Conservation (phyloP, 1,140 invertebrate genomes). For the Oncopodura yosiiana region DNA sequence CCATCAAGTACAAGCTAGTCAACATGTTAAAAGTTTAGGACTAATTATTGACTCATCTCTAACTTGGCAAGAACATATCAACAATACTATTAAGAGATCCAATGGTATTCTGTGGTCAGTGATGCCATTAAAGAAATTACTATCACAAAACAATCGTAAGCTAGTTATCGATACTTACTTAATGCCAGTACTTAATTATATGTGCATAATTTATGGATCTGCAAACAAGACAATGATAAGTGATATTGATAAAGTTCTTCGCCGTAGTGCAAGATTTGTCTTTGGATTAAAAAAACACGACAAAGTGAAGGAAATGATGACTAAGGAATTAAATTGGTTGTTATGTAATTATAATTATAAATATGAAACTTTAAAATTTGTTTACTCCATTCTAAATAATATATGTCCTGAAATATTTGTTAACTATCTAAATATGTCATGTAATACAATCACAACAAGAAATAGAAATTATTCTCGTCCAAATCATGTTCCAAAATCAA, state of each 20-base stretch:
- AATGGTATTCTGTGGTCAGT: constrained; percentile 2
- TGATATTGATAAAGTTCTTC: background rate
- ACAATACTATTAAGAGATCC: background rate
- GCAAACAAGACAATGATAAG: background rate
- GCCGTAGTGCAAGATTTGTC: background rate
- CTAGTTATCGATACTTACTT: background rate
- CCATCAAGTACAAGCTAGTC: background rate
- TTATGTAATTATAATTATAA: too few relatives aligned
- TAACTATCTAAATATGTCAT: too few relatives aligned
- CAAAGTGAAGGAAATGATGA: too few relatives aligned
- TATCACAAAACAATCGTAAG: background rate
- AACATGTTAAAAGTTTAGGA: background rate
- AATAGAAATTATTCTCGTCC: too few relatives aligned
- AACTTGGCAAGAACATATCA: background rate
- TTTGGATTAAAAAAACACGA: background rate
- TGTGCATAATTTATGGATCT: background rate
- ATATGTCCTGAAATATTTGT: too few relatives aligned
- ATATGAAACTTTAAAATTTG: too few relatives aligned
- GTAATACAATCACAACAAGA: too few relatives aligned
- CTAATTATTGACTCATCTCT: background rate
- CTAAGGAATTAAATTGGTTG: too few relatives aligned
- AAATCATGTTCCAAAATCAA: too few relatives aligned
- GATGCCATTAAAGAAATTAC: background rate
- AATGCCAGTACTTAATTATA: background rate
- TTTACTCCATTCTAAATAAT: too few relatives aligned